Base-by-base conservation (phyloP, 1,140 invertebrate genomes). In the Drosophila gunungcola region DNA sequence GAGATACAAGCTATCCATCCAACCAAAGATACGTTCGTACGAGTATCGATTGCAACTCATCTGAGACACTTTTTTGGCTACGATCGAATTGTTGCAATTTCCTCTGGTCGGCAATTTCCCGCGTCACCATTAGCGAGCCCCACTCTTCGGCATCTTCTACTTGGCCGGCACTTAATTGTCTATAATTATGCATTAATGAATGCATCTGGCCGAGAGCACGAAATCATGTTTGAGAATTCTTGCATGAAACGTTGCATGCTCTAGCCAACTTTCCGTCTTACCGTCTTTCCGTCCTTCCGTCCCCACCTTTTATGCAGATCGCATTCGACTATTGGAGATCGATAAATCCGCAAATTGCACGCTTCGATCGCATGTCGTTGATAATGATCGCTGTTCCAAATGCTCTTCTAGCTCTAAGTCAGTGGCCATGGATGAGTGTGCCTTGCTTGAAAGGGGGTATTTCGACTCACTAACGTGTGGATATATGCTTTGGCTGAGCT, bases 141-240 rank as follows among this genome's bases (percentile, higher is more conserved):
- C 41, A 39, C 46, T 55, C 41, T 34, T 42, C 25, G 29, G 9
- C 39, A 39, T 34, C 57, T n/a, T 36, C 12, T 9, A 29, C 57
- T 32, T 43, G 49, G 41, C 42, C 76, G 45, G 61, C 78, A 82
- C 83, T 79, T 88, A 86, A 86, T 86, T 83, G 83, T 86, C 70
- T 88, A 86, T 78, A 86, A 86, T 86, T 86, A 86, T 83, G 84
- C 83, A 86, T 86, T 86, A 88, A 86, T 86, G 83, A 83, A 82
- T 88, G 83, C 79, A 88, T 86, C 72, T 86, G 83, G 83, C 79
- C 82, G 63, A 88, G 72, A 86, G 83, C 83, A 86, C 83, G 83
- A 88, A 83, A 78, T 82, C 82, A 86, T 80, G 78, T 78, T 81
- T 78, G 55, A 81, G 78, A 88, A 88, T 88, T 75, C 75, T 86